Evolutionary conservation across 2,113 vertebrate species (phyloP).

Genomic region (Myotis brandtii): DNA sequence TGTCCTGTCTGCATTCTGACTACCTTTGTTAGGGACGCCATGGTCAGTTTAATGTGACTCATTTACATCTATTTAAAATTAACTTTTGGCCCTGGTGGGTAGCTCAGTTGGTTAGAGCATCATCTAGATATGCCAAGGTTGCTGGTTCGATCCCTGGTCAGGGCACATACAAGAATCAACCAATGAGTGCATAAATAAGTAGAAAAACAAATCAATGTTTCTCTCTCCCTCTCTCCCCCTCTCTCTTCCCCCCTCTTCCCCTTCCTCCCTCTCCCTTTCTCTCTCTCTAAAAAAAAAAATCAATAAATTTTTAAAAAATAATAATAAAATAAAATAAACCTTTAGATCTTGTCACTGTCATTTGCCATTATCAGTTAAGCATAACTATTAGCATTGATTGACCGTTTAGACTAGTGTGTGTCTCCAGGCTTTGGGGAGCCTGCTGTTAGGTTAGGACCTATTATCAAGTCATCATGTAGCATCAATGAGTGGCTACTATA

Average conservation of each 20-base stretch:
- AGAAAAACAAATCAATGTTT: background rate
- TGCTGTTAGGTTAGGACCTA: rapidly evolving
- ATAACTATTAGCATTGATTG: rapidly evolving
- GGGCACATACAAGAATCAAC: background rate
- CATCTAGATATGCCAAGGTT: background rate
- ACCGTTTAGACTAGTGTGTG: rapidly evolving
- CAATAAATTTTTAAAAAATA: background rate
- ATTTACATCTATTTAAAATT: background rate
- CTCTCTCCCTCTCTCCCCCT: background rate
- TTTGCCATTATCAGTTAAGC: rapidly evolving
- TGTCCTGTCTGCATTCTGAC: background rate
- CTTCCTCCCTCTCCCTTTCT: background rate
- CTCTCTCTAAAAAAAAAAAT: background rate
- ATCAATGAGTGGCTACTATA: rapidly evolving
- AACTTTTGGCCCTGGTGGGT: background rate
- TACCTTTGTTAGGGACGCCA: rapidly evolving
- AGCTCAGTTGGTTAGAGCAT: background rate
- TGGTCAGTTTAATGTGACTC: background rate
- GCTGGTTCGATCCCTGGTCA: background rate
- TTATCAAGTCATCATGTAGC: rapidly evolving
- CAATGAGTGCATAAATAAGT: background rate
- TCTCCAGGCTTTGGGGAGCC: too few relatives aligned
- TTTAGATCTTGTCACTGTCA: background rate
- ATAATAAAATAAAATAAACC: background rate
- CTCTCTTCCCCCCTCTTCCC: background rate